A percentile compares a stretch with the other conserved stretches of the same genome.
phyloP scores from a whole-genome alignment of 2,888 invertebrate species.

The Aricia artaxerxes region DNA sequence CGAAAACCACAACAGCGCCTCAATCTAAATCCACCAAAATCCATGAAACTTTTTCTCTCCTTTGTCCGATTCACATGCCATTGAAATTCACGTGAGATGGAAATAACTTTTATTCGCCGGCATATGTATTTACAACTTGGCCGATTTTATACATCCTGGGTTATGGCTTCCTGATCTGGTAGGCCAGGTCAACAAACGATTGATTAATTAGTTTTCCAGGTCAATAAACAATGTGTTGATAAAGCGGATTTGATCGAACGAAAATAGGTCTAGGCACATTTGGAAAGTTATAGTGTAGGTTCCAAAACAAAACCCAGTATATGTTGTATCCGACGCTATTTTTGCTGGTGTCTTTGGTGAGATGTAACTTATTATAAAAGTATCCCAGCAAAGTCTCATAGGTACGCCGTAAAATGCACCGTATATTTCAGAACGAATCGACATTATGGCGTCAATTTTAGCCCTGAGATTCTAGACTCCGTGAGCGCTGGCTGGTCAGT shows the following conservation, averaged over 20 bases:
- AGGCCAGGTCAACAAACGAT: slow-evolving; percentile 2
- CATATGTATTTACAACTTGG: not conserved
- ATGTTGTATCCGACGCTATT: too few species aligned
- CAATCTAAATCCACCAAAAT: not conserved
- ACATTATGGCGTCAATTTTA: too few species aligned
- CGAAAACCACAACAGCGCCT: not conserved
- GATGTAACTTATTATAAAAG: too few species aligned
- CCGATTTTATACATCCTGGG: slow-evolving; percentile 12
- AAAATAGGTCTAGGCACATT: not conserved
- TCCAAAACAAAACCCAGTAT: too few species aligned
- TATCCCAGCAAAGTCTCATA: too few species aligned
- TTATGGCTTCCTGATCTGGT: not conserved
- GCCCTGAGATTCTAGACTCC: too few species aligned
- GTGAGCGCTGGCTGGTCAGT: too few species aligned
- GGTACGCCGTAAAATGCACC: too few species aligned
- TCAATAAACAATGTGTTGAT: slow-evolving; percentile 6
- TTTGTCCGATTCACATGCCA: slow-evolving; percentile 58
- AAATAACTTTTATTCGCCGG: slow-evolving; percentile 51
- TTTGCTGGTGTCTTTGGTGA: too few species aligned
- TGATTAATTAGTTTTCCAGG: not conserved
- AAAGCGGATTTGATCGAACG: not conserved
- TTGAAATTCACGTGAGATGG: slow-evolving; percentile 65
- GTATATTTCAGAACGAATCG: too few species aligned
- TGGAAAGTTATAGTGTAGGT: too few species aligned
- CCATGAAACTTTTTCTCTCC: not conserved